A percentile compares a stretch with the other conserved stretches of the same genome.
phyloP scores from a whole-genome alignment of 2,797 vertebrate species.

The Myotis myotis region DNA sequence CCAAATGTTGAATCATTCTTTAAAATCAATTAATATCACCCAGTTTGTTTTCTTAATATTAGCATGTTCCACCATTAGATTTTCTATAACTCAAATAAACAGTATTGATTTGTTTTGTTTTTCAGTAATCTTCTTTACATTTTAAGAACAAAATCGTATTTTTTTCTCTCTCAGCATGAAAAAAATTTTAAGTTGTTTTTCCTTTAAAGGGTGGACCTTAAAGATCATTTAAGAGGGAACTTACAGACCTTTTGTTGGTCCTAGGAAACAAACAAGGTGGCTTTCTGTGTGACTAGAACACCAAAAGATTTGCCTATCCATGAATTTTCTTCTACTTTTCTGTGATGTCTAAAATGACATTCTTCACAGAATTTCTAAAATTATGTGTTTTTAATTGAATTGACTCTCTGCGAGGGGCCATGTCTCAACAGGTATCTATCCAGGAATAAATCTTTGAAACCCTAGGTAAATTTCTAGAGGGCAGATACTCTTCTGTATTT shows the following conservation, averaged over 20 bases:
- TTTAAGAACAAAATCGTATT: conserved; percentile 46
- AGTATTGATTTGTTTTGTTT: conserved; percentile 31
- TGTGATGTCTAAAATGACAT: conserved; percentile 16
- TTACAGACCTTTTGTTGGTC: neutral
- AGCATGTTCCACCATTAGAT: conserved; percentile 29
- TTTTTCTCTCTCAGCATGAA: conserved; percentile 40
- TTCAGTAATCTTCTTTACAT: conserved; percentile 54
- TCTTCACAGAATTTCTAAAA: neutral
- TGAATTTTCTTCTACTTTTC: conserved; percentile 35
- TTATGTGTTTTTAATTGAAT: neutral
- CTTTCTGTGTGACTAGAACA: neutral
- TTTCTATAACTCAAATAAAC: conserved; percentile 67
- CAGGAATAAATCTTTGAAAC: conserved; percentile 34
- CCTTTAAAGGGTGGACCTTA: neutral
- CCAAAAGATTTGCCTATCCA: neutral
- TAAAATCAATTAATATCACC: conserved; percentile 80
- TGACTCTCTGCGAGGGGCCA: neutral
- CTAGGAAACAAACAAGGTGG: neutral
- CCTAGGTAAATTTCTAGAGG: neutral
- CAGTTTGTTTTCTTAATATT: conserved; percentile 73
- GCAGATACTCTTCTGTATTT: neutral
- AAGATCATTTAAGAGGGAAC: conserved; percentile 35
- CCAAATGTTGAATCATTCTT: conserved; percentile 84
- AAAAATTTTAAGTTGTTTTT: conserved; percentile 31
- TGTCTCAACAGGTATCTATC: neutral